Conservation (phyloP, 2,888 invertebrate genomes). For the Gortyna flavago region DNA sequence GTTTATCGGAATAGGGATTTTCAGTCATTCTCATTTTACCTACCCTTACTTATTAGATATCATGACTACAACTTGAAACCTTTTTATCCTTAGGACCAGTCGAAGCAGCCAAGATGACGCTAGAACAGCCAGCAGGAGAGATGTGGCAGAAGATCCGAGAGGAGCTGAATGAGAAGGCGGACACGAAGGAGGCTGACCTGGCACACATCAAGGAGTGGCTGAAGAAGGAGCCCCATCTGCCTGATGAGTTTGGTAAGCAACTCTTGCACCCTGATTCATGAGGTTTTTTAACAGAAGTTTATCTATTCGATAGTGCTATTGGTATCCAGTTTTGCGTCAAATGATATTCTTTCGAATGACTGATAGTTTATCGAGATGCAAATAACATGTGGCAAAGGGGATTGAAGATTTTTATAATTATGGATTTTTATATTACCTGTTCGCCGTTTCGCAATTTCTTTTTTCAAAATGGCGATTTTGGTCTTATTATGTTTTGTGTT, state of each 20-base stretch:
- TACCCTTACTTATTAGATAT: neutral
- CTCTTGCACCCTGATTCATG: neutral
- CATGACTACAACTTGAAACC: neutral
- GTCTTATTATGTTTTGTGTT: too few relatives aligned
- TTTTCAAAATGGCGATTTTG: too few relatives aligned
- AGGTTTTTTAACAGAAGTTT: neutral
- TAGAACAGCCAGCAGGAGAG: conserved; percentile 93
- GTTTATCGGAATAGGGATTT: neutral
- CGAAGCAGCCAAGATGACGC: conserved; percentile 90
- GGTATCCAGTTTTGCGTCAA: neutral
- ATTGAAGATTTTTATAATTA: too few relatives aligned
- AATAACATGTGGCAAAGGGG: too few relatives aligned
- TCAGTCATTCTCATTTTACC: neutral
- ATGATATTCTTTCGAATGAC: too few relatives aligned
- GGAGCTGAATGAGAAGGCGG: conserved; percentile 92
- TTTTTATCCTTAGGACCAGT: conserved; percentile 71
- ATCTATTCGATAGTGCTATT: neutral
- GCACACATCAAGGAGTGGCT: conserved; percentile 92
- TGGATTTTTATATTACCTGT: too few relatives aligned
- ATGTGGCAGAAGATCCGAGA: conserved; percentile 93
- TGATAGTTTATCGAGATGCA: too few relatives aligned
- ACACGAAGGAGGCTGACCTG: conserved; percentile 90
- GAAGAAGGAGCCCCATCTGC: conserved; percentile 92
- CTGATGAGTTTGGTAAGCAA: conserved; percentile 88
- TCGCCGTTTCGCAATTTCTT: too few relatives aligned